Conservation (phyloP, 1,140 invertebrate species). For the Proales similis region DNA sequence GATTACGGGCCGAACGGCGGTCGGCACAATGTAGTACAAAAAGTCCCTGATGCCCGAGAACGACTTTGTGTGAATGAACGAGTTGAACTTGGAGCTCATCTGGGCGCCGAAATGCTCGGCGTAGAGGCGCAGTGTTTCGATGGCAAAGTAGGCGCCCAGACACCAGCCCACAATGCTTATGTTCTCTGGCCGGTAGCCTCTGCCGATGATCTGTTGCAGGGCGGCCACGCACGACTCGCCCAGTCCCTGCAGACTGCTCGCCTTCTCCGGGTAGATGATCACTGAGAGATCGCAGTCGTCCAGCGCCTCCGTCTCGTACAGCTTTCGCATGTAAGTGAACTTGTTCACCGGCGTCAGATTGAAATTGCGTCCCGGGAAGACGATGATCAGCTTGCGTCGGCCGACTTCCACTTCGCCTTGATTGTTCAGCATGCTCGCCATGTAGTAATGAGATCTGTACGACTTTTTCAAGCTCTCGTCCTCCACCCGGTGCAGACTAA, state of each 20-base stretch:
- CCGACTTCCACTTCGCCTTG: no score
- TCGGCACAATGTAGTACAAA: conserved; percentile 35
- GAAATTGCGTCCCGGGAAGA: conserved; percentile 35
- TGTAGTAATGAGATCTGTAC: no score
- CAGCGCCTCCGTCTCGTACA: conserved; percentile 24
- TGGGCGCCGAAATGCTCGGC: not conserved
- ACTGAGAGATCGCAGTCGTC: conserved; percentile 13
- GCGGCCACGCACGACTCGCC: conserved; percentile 21
- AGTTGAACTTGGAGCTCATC: conserved; percentile 12
- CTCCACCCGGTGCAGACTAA: no score
- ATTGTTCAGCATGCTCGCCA: no score
- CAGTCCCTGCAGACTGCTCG: not conserved
- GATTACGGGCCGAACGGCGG: not conserved
- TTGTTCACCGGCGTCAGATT: conserved; percentile 23
- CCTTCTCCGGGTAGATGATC: conserved; percentile 26
- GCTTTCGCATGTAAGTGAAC: conserved; percentile 12
- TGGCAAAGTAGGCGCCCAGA: conserved; percentile 19
- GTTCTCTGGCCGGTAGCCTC: conserved; percentile 26
- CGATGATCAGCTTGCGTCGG: conserved; percentile 29
- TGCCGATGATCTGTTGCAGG: conserved; percentile 10
- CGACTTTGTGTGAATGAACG: conserved; percentile 26
- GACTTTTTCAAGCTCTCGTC: no score
- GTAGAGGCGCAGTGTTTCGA: conserved; percentile 5
- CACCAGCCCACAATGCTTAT: conserved; percentile 29
- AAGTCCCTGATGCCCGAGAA: conserved; percentile 14